Evolutionary conservation across 64 coral and sea anemone genomes (phyloP), one percentile per base, ranked within the genome.

Genomic region (Porites australiensis): DNA sequence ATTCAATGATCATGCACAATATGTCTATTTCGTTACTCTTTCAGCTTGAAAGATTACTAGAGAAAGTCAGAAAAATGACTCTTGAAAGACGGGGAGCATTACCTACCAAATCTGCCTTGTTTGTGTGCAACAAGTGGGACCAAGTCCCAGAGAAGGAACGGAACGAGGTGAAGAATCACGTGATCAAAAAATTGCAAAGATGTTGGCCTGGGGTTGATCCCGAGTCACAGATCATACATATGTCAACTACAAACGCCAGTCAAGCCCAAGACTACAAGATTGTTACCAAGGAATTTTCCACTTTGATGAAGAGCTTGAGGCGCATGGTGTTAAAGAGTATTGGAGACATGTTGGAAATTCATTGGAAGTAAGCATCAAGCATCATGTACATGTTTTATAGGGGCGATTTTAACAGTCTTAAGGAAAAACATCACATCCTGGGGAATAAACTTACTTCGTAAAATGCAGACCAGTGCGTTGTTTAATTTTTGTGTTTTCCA

Each of bases 51-150:
- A 45, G 48, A 22, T 9, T 82, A 15, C 4, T 82, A 13, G 59
- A 64, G 18, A 15, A 82, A 16, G 79, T 64, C 2, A 82, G 58
- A 15, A 64, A 18, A 19, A 14, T 82, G 44, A 16, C 59, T 13
- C 4, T 74, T 6, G 18, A 46, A 3, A 44, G 15, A 82, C 37
- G 16, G 15, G 15, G 13, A 5, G 18, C 64, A 64, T 63, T 62
- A 15, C 43, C 12, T 48, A 19, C 77, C 19, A 57, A 65, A 4
- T 82, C 58, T 4, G 79, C 79, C n/a, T n/a, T 83, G 44, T 83
- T 83, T 44, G 79, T 83, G 16, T 83, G 79, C 58, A 83, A 83
- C 18, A 83, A 83, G 43, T 83, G 79, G 79, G 79, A 83, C 79
- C 79, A 83, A 49, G 61, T 83, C 19, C 79, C 79, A 10, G 27